phyloP scores from a whole-genome alignment of 2,113 vertebrate species.

The Sapajus apella region DNA sequence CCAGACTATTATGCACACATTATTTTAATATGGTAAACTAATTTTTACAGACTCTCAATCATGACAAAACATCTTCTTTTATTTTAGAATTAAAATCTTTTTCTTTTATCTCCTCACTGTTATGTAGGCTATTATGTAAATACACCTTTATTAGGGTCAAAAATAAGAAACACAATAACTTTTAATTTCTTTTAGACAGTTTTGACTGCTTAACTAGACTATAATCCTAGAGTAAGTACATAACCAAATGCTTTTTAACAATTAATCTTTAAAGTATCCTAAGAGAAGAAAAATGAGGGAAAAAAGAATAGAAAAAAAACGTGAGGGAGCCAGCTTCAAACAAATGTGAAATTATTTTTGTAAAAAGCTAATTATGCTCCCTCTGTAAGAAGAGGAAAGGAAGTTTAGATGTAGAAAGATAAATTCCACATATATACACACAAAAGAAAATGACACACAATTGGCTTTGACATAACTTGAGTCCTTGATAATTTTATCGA shows the following conservation, averaged over 20 bases:
- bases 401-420: constrained; percentile 43
- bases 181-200: constrained; percentile 21
- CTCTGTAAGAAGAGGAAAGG: not conserved
- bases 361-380: constrained; percentile 45
- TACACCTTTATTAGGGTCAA: constrained; percentile 25
- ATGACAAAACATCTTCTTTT: constrained; percentile 38
- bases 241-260: constrained; percentile 16
- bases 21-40: constrained; percentile 37
- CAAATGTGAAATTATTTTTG: not conserved
- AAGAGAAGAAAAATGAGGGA: constrained; percentile 25
- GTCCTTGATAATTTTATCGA: constrained; percentile 43
- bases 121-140: constrained; percentile 28
- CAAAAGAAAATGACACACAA: not conserved
- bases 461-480: constrained; percentile 11
- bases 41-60: constrained; percentile 43
- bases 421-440: not conserved
- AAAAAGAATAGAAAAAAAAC: not conserved
- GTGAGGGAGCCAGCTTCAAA: not conserved
- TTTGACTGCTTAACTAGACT: constrained; percentile 36
- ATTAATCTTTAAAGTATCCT: constrained; percentile 25
- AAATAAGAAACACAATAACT: constrained; percentile 30
- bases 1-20: not conserved
- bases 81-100: constrained; percentile 43
- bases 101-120: constrained; percentile 5
- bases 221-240: not conserved